Evolutionary conservation across 2,888 invertebrate genomes (phyloP), one percentile per base, ranked within the genome.

Genomic region (Icerya purchasi): DNA sequence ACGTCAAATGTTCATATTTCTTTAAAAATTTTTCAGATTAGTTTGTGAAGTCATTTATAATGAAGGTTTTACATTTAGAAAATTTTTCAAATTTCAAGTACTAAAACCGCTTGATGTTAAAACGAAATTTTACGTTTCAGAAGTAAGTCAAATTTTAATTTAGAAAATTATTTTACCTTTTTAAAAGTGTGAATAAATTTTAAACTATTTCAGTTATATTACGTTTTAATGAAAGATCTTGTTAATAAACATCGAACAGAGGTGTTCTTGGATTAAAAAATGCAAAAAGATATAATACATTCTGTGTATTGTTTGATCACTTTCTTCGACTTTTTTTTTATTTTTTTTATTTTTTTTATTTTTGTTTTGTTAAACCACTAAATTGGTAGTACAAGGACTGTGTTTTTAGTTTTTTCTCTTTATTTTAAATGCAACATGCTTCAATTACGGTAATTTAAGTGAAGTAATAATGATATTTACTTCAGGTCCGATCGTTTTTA

Each of bases 31-130:
- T 74, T 75, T 62, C 70, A 89, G 89, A 69, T 75, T 98, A 65
- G 92, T 96, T 1, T 98, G 97, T 74, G 92, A 96, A 73, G 93
- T 98, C 1, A 86, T 83, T 64, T 98, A 97, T 71, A 80, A 80
- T 68, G 84, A 84, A 36, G 79, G 83, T 56, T 62, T 87, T 70
- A 86, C 88, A 63, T 91, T 97, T 69, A 79, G 93, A 65, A 97
- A 97, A 72, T 96, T 93, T 72, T 98, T 97, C 72, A 97, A 96
- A 74, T 97, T 98, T 72, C 84, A 91, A 79, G 97, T 98, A 0
- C 78, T 93, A 68, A 97, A 97, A 71, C 97, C 97, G 2, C 75
- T 98, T 55, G 97, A 98, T 78, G 94, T 98, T 0, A 94, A 96
- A 75, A 97, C 97, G 0, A 96, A 97, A 71, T 91, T 97, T 73